phyloP scores from a whole-genome alignment of 2,113 vertebrate genomes.

The Physeter macrocephalus region DNA sequence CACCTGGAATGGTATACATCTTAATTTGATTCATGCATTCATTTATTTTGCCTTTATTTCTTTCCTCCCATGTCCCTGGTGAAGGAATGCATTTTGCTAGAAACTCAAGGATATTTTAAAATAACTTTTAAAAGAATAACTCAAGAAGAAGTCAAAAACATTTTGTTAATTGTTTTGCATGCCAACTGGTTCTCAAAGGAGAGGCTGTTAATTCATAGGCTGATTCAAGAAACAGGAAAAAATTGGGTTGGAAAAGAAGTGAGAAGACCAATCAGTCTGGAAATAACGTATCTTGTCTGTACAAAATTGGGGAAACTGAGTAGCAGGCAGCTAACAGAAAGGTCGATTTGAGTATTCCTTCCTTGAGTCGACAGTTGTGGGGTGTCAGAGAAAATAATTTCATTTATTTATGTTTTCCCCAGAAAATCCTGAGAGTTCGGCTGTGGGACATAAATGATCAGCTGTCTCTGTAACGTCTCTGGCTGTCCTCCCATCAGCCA shows the following conservation, averaged over 20 bases:
- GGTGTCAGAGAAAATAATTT: not conserved
- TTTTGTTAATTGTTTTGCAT: not conserved
- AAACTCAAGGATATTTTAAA: not conserved
- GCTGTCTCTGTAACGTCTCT: not conserved
- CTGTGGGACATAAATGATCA: not conserved
- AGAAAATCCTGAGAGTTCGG: not conserved
- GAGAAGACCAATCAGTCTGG: not conserved
- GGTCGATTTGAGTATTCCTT: not conserved
- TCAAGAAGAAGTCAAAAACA: not conserved
- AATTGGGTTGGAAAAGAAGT: not conserved
- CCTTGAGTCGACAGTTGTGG: not conserved
- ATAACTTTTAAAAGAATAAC: not conserved
- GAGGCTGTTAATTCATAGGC: not conserved
- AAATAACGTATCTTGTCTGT: not conserved
- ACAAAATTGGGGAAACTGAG: not conserved
- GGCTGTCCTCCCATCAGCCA: accelerated
- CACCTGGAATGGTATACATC: not conserved
- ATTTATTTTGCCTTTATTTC: not conserved
- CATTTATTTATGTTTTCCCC: not conserved
- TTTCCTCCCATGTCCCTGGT: not conserved
- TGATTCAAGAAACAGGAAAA: not conserved
- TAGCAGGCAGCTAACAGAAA: not conserved
- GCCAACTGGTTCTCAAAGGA: not conserved
- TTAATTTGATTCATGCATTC: not conserved
- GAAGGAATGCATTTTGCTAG: not conserved